These are phyloP conservation scores for Merluccius polli DNA, from an alignment of 2,797 vertebrate genomes.

Conservation along the genomic window DNA sequence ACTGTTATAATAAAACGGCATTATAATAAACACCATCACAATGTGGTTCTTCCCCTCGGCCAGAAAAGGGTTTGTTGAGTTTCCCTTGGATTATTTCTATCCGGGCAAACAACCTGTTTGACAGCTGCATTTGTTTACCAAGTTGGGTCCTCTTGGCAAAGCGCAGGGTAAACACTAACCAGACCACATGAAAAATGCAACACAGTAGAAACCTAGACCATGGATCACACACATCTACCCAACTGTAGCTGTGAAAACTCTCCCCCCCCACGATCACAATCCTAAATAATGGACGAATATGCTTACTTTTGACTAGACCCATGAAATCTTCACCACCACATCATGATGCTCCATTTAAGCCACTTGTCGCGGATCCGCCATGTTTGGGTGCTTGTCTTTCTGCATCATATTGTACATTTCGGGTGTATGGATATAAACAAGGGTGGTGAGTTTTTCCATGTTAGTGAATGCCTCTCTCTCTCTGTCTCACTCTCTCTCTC, in stretches of 20 bases:
- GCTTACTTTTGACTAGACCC: conserved; percentile 33
- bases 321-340: conserved; percentile 30
- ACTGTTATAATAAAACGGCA: not conserved
- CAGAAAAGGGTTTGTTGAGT: not conserved
- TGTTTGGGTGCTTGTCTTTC: conserved; percentile 16
- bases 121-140: not conserved
- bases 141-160: not conserved
- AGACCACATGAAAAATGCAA: not conserved
- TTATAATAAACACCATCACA: not conserved
- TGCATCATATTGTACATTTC: conserved; percentile 29
- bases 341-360: conserved; percentile 15
- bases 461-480: conserved; percentile 7
- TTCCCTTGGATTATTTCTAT: not conserved
- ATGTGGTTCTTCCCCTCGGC: not conserved
- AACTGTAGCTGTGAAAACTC: not conserved
- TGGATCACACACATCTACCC: not conserved
- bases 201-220: not conserved
- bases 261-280: not conserved
- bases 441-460: too few relatives aligned
- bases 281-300: conserved; percentile 41
- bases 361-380: conserved; percentile 1
- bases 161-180: not conserved
- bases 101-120: not conserved
- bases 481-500: not conserved
- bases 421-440: conserved; percentile 13